Evolutionary conservation across 2,797 vertebrate genomes (phyloP).

Genomic region (Pseudochaenichthys georgianus): DNA sequence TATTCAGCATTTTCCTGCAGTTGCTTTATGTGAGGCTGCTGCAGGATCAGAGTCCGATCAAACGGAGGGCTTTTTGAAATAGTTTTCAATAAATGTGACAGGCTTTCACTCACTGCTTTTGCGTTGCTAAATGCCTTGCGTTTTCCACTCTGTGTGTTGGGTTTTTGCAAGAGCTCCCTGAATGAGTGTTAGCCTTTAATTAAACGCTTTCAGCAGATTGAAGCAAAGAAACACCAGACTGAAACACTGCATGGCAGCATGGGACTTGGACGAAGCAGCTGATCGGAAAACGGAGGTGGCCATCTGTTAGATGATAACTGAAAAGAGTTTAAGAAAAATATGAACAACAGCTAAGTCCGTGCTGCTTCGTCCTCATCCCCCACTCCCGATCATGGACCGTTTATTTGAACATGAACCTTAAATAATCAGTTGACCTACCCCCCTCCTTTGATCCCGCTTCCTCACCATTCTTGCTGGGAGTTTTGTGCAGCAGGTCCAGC

Average conservation of each 20-base stretch:
- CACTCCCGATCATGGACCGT: neutral
- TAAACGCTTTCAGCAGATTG: neutral
- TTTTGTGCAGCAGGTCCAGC: conserved; percentile 92
- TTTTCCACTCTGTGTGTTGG: no score
- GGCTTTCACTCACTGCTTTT: no score
- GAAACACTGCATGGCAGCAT: conserved; percentile 17
- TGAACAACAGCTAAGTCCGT: conserved; percentile 7
- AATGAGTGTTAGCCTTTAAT: conserved; percentile 7
- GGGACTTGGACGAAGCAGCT: conserved; percentile 17
- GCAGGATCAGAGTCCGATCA: neutral
- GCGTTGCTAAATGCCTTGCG: no score
- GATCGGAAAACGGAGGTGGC: conserved; percentile 15
- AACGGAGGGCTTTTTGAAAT: neutral
- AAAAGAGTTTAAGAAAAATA: conserved; percentile 29
- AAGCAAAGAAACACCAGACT: conserved; percentile 16
- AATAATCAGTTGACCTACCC: conserved; percentile 67
- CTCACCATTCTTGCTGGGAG: conserved; percentile 97
- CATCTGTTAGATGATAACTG: conserved; percentile 17
- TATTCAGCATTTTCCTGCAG: conserved; percentile 18
- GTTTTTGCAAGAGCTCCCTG: neutral
- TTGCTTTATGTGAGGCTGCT: conserved; percentile 8
- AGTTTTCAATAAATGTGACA: no score
- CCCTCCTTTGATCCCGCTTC: conserved; percentile 70
- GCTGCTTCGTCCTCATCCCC: neutral
- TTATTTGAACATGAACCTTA: conserved; percentile 25